Evolutionary conservation across 2,797 vertebrate species (phyloP), one percentile per base, ranked within the genome.

Genomic region (Coccyzus lansbergi): DNA sequence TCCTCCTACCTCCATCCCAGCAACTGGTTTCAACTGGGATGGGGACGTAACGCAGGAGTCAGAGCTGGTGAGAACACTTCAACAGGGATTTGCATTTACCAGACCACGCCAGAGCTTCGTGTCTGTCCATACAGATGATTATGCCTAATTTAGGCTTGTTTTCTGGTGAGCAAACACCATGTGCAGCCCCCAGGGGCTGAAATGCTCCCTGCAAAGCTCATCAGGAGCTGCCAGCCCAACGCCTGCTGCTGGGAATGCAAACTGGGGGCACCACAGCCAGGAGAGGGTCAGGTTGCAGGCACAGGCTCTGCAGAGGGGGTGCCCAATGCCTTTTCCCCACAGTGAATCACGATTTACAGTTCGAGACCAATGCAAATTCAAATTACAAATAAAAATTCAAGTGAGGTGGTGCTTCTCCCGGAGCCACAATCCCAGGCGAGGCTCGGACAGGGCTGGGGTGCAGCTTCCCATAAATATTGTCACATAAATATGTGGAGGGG

Each of bases 401-500:
- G 91, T 76, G 78, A 71, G 5, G 68, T 10, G 34, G 58, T 22
- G 11, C 25, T n/a, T 38, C 55, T 31, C 6, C 19, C 31, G 63
- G 26, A 69, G 40, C 19, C 25, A 5, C 2, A 20, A 12, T 12
- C n/a, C 7, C 10, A 4, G 21, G 38, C 46, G 52, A 42, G 63
- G 29, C 64, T 38, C 44, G 46, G 82, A 21, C 46, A 31, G 9
- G 6, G 0, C 74, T 10, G 31, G 10, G n/a, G 26, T 15, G 49
- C 68, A 52, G 29, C 67, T 63, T 56, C 92, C 94, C 93, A 80
- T 91, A 96, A 96, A 96, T 94, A 95, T 8, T 28, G 55, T 49
- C 83, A 71, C 58, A 97, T 94, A 96, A 97, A 97, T 93, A 96
- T 48, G 24, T 86, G 53, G 58, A 38, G 38, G 38, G 38, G 38